Conservation (phyloP, 2,113 vertebrate species). For the Epinephelus moara region DNA sequence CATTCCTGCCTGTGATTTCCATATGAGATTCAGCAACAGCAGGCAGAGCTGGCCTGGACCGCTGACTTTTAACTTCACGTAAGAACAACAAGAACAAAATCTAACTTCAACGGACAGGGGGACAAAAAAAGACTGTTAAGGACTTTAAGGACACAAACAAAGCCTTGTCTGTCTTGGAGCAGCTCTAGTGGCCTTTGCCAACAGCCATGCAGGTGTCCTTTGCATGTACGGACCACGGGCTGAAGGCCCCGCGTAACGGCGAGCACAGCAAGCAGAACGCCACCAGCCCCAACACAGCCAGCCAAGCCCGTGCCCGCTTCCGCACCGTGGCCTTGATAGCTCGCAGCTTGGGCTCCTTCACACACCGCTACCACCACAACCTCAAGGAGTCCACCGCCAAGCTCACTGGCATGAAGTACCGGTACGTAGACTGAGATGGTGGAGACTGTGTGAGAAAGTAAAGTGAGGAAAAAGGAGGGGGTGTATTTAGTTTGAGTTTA, state of each 20-base stretch:
- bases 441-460: constrained; percentile 24
- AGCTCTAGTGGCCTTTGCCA: constrained; percentile 42
- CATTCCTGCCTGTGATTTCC: constrained; percentile 35
- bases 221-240: constrained; percentile 96
- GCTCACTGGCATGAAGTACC: constrained; percentile 99
- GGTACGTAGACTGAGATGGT: constrained; percentile 84
- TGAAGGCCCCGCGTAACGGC: constrained; percentile 93
- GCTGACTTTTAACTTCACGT: constrained; percentile 46
- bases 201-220: constrained; percentile 98
- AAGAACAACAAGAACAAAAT: constrained; percentile 1
- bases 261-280: constrained; percentile 96
- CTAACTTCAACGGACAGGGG: background rate
- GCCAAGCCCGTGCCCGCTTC: constrained; percentile 93
- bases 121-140: background rate
- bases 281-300: constrained; percentile 90
- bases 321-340: constrained; percentile 98
- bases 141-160: constrained; percentile 19
- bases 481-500: constrained; percentile 2
- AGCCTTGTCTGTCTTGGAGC: constrained; percentile 13
- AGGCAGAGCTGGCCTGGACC: constrained; percentile 34
- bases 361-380: constrained; percentile 96
- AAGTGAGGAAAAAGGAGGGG: background rate
- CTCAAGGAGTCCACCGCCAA: constrained; percentile 98
- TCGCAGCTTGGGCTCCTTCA: constrained; percentile 95
- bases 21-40: constrained; percentile 48